Evolutionary conservation across 2,113 vertebrate species (phyloP), one percentile per base, ranked within the genome.

Genomic region (Patagioenas fasciata): DNA sequence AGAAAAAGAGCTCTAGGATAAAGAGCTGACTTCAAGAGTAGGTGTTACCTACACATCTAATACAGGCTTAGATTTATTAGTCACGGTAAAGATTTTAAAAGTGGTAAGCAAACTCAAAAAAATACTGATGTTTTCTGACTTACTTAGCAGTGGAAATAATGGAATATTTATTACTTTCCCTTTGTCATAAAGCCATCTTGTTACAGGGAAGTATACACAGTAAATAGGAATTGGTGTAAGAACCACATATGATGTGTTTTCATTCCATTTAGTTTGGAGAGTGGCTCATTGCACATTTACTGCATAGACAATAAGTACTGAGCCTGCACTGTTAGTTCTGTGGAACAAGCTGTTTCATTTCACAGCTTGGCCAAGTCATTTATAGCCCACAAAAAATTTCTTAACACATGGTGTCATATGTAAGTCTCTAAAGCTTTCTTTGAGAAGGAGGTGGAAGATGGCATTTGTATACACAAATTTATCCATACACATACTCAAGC

Each of bases 271-370:
- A 73, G 11, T 66, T 85, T 84, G 75, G 38, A 93, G 58, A 67
- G 69, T 53, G 44, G 75, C 44, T 92, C 51, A 67, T 65, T 7
- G 9, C 72, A 90, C 88, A 86, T 64, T 89, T 80, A n/a, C 51
- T 85, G 60, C 87, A 91, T 47, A 94, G 85, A 96, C 88, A 97
- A 93, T 89, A 75, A 89, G 83, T 26, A 88, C 75, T 65, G 92
- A 95, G 73, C 67, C 91, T 67, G 32, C 74, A 83, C 72, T 91
- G 80, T 38, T 31, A 90, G 75, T 92, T 90, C 88, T 81, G 85
- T 83, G 72, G 90, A 95, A 96, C 96, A 96, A 95, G 80, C 93
- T 97, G 96, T 95, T 92, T 97, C 77, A 84, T 94, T 96, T 96
- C 96, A 96, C 94, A 96, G 94, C 95, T 96, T 95, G 91, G 64